phyloP scores from a whole-genome alignment of 2,888 invertebrate genomes.

The Orchesellides sinensis region DNA sequence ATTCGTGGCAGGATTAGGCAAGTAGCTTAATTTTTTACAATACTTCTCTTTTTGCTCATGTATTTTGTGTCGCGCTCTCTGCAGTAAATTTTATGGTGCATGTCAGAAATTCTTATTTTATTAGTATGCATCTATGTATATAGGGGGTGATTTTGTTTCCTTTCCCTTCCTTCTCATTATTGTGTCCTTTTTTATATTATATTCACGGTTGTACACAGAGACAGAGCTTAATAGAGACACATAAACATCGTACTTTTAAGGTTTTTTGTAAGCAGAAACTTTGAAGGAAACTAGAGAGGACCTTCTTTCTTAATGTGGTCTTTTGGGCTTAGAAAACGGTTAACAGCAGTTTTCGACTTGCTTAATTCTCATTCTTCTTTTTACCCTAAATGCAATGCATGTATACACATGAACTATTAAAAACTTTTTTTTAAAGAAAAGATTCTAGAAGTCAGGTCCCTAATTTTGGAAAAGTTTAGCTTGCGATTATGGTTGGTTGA shows the following conservation, averaged over 20 bases:
- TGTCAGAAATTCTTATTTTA: too few relatives aligned
- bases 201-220: too few relatives aligned
- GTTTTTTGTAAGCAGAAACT: background rate
- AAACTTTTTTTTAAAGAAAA: conserved; percentile 38
- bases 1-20: too few relatives aligned
- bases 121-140: too few relatives aligned
- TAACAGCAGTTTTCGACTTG: conserved; percentile 16
- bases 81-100: too few relatives aligned
- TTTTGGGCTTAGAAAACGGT: conserved; percentile 43
- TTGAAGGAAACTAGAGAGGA: conserved; percentile 5
- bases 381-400: conserved; percentile 35
- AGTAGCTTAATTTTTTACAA: too few relatives aligned
- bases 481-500: too few relatives aligned
- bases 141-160: too few relatives aligned
- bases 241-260: too few relatives aligned
- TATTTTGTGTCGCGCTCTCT: too few relatives aligned
- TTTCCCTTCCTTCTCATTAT: conserved; percentile 24
- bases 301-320: conserved; percentile 13
- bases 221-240: too few relatives aligned
- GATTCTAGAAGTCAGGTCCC: conserved; percentile 29
- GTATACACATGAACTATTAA: conserved; percentile 46
- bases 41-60: too few relatives aligned
- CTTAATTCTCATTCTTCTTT: background rate
- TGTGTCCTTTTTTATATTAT: conserved; percentile 9
- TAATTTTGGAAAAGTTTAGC: background rate